Evolutionary conservation across 2,797 vertebrate species (phyloP).

Genomic region (Lophotriccus pileatus): DNA sequence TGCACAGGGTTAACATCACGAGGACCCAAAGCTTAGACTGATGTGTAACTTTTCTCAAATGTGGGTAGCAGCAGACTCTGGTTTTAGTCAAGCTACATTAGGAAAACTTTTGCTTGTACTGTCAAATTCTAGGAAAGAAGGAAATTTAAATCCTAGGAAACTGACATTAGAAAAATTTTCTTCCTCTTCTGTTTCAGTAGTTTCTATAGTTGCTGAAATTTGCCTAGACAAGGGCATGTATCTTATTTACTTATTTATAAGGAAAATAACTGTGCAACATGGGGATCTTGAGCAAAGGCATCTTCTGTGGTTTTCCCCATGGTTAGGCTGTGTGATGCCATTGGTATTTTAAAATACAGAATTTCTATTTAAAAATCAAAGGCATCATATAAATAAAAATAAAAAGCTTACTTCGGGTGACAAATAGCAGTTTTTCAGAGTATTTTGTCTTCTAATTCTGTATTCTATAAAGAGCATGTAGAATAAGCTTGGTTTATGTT

Average conservation of each 20-base stretch:
- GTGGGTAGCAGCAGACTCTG: neutral
- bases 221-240: neutral
- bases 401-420: neutral
- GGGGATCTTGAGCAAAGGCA: neutral
- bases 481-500: neutral
- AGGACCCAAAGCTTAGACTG: neutral
- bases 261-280: neutral
- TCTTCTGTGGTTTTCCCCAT: neutral
- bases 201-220: neutral
- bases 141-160: neutral
- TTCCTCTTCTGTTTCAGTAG: neutral
- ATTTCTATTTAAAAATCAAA: conserved; percentile 3
- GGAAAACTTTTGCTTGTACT: neutral
- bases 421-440: neutral
- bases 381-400: neutral
- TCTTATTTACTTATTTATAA: neutral
- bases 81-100: neutral
- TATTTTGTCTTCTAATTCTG: neutral
- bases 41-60: neutral
- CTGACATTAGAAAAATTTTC: neutral
- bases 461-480: neutral
- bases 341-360: neutral
- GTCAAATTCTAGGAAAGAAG: neutral
- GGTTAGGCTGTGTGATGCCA: neutral
- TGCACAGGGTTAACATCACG: neutral